Conservation (phyloP, 30 jellyfish, hydroid and myxozoan genomes). For the Sanderia malayensis region DNA sequence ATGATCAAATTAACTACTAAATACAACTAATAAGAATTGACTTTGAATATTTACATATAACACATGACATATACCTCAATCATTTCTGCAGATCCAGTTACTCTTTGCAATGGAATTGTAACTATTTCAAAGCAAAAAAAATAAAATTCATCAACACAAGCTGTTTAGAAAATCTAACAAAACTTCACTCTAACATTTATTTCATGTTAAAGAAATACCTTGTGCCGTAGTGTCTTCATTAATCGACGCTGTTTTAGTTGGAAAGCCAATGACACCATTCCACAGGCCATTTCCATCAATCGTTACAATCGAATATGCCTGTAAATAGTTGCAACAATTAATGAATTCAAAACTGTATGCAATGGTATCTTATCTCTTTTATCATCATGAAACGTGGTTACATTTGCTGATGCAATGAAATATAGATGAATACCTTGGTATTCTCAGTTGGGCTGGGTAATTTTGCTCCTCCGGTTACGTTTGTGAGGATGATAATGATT, state of each 20-base stretch:
- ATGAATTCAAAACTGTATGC: too few relatives aligned
- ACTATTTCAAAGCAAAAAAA: conserved; percentile 9
- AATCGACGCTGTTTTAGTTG: conserved; percentile 39
- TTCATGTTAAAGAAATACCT: too few relatives aligned
- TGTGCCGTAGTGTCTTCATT: conserved; percentile 77
- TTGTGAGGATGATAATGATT: conserved; percentile 52
- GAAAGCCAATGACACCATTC: conserved; percentile 93
- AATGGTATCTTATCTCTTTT: too few relatives aligned
- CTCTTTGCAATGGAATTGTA: conserved; percentile 25
- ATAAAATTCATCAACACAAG: too few relatives aligned
- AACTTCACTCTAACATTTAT: too few relatives aligned
- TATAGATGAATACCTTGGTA: conserved; percentile 49
- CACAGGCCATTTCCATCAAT: conserved; percentile 86
- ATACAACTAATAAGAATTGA: too few relatives aligned
- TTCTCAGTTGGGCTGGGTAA: conserved; percentile 33
- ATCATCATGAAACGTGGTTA: too few relatives aligned
- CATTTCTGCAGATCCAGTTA: conserved; percentile 10
- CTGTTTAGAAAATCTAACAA: too few relatives aligned
- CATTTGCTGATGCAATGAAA: too few relatives aligned
- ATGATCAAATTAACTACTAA: too few relatives aligned
- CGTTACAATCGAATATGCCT: conserved; percentile 65
- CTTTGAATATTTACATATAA: too few relatives aligned
- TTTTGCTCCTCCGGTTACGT: conserved; percentile 89
- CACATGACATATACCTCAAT: conserved; percentile 10
- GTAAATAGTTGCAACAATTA: too few relatives aligned